These are phyloP conservation scores for Seira musarum DNA, from an alignment of 2,888 invertebrate species.

Conservation along the genomic window DNA sequence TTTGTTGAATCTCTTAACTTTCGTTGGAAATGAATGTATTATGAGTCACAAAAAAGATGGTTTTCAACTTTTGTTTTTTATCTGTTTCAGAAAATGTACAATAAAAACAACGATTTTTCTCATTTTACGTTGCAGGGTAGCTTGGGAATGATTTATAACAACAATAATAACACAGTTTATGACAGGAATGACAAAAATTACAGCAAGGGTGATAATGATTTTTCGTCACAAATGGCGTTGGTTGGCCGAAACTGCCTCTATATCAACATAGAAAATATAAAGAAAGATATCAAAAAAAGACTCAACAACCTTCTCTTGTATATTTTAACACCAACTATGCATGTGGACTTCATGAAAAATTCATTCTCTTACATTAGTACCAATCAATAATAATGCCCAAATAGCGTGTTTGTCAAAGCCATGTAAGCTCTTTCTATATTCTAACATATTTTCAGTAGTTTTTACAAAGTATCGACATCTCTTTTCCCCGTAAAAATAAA, in stretches of 20 bases:
- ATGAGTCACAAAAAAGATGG: no score
- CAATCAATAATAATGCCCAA: slow-evolving; percentile 57
- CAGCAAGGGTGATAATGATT: slow-evolving; percentile 6
- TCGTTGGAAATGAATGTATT: no score
- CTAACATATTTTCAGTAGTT: no score
- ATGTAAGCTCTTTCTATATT: background rate
- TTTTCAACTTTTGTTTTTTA: background rate
- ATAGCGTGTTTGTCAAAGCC: slow-evolving; percentile 44
- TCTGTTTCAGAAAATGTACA: slow-evolving; percentile 8
- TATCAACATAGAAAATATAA: background rate
- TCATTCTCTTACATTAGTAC: slow-evolving; percentile 58
- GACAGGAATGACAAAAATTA: slow-evolving; percentile 16
- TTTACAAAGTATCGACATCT: no score
- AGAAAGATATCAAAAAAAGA: slow-evolving; percentile 14
- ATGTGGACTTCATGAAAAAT: slow-evolving; percentile 57
- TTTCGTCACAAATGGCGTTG: background rate
- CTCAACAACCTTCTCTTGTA: background rate
- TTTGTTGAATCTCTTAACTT: no score
- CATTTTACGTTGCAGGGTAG: background rate
- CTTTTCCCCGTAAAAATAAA: no score
- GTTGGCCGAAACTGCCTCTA: background rate
- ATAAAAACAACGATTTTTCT: background rate
- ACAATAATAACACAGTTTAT: slow-evolving; percentile 50
- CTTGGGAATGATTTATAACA: slow-evolving; percentile 49
- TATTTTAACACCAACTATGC: slow-evolving; percentile 37